Base-by-base conservation (phyloP, 1,140 invertebrate genomes). In the Brachionus manjavacas region DNA sequence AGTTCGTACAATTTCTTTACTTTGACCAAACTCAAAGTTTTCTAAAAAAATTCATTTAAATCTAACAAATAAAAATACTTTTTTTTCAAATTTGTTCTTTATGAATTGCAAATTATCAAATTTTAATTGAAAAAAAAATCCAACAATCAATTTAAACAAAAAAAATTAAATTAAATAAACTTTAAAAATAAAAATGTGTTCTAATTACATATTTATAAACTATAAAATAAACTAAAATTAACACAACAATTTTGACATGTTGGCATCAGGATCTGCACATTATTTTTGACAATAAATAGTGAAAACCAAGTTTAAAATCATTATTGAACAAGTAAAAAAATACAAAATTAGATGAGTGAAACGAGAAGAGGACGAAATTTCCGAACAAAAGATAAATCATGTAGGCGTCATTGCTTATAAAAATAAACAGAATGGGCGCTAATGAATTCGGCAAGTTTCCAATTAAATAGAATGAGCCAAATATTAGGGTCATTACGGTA, bases 371-470 rank as follows among this genome's bases (percentile, higher is more conserved):
- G 16, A 81, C 41, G 41, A 81, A 81, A 68, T 81, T 81, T 9
- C 79, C 49, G 23, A 81, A 81, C 16, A 81, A 64, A 20, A 81
- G 41, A 81, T 81, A 81, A 68, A 81, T 46, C 35, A 25, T 68
- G 25, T 81, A 81, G 0, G 31, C 16, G 3, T 64, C 35, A 81
- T 25, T 46, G 20, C 39, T 64, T 4, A 81, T 14, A 14, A 81
- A 64, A 23, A 68, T 64, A 64, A 81, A 81, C 3, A 81, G 9
- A 16, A 81, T 81, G 0, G 79, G 79, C 20, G 79, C 52, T 6
- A 81, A 3, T 68, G 79, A 81, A 81, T 81, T 81, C 2, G 79
- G 79, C 31, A 81, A 20, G 20, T 81, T 81, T 11, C 79, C 79
- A 43, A 81, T 60, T 35, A 81, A 25, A 64, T 81, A 81, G 43